These are phyloP conservation scores for Tachypleus tridentatus DNA, from an alignment of 1,140 invertebrate species.

Conservation along the genomic window DNA sequence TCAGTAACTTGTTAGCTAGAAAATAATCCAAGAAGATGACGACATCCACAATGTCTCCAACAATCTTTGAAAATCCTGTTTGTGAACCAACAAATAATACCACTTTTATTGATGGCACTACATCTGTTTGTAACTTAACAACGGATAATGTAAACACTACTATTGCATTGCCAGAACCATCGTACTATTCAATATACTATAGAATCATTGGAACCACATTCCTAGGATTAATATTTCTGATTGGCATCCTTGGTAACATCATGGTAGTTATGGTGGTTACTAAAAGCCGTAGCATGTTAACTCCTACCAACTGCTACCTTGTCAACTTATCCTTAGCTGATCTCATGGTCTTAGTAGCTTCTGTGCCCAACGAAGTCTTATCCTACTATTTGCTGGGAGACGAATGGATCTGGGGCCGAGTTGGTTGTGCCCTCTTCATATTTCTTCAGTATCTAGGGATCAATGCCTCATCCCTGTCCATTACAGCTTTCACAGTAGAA, in stretches of 20 bases:
- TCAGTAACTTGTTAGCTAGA: too few relatives aligned
- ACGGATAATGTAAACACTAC: too few relatives aligned
- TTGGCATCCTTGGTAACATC: conserved; percentile 45
- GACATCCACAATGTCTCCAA: too few relatives aligned
- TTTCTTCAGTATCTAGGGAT: conserved; percentile 54
- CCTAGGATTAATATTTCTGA: conserved; percentile 43
- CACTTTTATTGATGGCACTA: too few relatives aligned
- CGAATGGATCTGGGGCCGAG: conserved; percentile 46
- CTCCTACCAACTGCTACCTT: conserved; percentile 50
- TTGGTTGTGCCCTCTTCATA: conserved; percentile 46
- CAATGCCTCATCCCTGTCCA: conserved; percentile 50
- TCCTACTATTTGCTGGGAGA: conserved; percentile 44
- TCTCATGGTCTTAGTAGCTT: conserved; percentile 42
- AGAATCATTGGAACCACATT: conserved; percentile 44
- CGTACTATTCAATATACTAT: conserved; percentile 40
- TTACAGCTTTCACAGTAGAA: conserved; percentile 54
- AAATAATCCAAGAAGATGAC: too few relatives aligned
- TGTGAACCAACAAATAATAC: too few relatives aligned
- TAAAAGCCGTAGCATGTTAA: conserved; percentile 39
- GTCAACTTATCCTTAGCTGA: conserved; percentile 48
- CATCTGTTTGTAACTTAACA: too few relatives aligned
- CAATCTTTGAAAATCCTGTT: too few relatives aligned
- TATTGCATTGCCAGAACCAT: conserved; percentile 16
- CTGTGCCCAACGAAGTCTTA: conserved; percentile 47
- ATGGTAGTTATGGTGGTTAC: conserved; percentile 42